Base-by-base conservation (phyloP, 23 tunicate genomes). In the Clavelina lepadiformis region DNA sequence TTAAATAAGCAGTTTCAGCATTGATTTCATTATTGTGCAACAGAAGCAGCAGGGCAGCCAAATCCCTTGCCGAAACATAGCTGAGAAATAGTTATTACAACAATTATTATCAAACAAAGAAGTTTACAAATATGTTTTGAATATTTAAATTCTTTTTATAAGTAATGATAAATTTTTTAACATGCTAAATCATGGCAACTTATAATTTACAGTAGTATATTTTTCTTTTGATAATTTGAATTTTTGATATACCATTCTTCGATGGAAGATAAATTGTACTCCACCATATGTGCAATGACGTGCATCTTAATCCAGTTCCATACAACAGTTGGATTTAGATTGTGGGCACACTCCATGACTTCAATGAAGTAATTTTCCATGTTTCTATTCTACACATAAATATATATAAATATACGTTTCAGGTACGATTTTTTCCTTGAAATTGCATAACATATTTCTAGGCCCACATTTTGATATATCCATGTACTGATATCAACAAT, bases 1-100 rank as follows among this genome's bases (percentile, higher is more conserved):
- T 57, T 5, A 68, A 33, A 26, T 19, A n/a, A 5, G 67, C 67
- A 8, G 68, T 47, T n/a, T 56, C 28, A 29, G 8, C 29, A 35
- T 78, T 58, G 2, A 78, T 59, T 13, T 78, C 84, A 7, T 68
- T 55, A 13, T 68, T 28, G 2, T 68, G 44, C 30, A 45, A 65
- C 20, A 78, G 36, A 31, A 45, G 3, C 24, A 78, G 30, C 13
- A 78, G 45, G 25, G 44, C 58, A 28, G 69, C 68, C 13, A 58
- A 20, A 41, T 78, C 69, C 5, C 26, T 44, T 29, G 68, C 55
- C 0, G 60, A 22, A 7, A 68, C 68, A 3, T 59, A 31, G 46
- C 84, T 78, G 36, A 66, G 55, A 52, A 55, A 6, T 25, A 45
- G 13, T n/a, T n/a, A n/a, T n/a, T n/a, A n/a, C n/a, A n/a, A n/a